Base-by-base conservation (phyloP, 2,888 invertebrate species). In the Rhorus exstirpatorius region DNA sequence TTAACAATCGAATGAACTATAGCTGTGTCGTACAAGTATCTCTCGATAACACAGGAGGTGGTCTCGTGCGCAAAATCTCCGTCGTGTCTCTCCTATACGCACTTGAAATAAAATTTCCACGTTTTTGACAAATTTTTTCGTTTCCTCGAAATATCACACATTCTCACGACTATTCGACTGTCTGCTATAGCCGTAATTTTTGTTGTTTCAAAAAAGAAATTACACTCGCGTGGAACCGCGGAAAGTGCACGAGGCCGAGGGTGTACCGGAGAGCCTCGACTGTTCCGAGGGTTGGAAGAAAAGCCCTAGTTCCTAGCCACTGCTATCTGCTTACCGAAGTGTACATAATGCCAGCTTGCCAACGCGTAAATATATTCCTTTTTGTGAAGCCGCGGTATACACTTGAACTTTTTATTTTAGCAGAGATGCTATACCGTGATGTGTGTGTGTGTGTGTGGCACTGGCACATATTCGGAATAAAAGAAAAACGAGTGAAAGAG, bases 401-500 rank as follows among this genome's bases (percentile, higher is more conserved):
- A 26, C 44, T 60, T 67, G 67, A 44, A 44, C 65, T 17, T 31
- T 71, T 46, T 21, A 46, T 35, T 35, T n/a, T n/a, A n/a, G n/a
- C n/a, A n/a, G n/a, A n/a, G n/a, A n/a, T n/a, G n/a, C n/a, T n/a
- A n/a, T n/a, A n/a, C 67, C 41, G 26, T 19, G 19, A 41, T 24
- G 38, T 21, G 21, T 10, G 26, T 19, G 19, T 21, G 41, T 24
- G 12, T 38, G 26, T 17, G 49, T 68, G 21, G 38, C 49, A 19
- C 21, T 68, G 41, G 60, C 58, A 49, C 38, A 49, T 14, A 77
- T 77, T 77, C 58, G n/a, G 58, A 60, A 77, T 77, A 68, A 77
- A 76, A 77, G 68, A 49, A 67, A 35, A 17, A 58, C 46, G 65
- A 35, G 26, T 26, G 51, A 35, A 49, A 19, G 67, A 67, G 58